These are phyloP conservation scores for Eretmodus cyanostictus DNA, from an alignment of 2,113 vertebrate species.

Conservation along the genomic window DNA sequence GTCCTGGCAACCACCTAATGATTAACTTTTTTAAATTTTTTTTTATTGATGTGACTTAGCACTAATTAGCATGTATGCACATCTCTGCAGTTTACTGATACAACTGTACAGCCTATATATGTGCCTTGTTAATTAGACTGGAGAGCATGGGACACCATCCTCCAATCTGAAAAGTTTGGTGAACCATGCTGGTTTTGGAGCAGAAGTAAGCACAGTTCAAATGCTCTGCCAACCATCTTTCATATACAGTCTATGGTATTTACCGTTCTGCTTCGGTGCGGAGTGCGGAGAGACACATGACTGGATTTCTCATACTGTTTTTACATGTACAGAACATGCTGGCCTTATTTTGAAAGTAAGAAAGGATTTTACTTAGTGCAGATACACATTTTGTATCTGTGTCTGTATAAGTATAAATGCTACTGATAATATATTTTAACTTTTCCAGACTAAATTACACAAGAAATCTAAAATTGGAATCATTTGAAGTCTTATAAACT, in stretches of 20 bases:
- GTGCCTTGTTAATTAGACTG: background rate
- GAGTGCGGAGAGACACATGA: background rate
- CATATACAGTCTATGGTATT: background rate
- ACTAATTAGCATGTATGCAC: background rate
- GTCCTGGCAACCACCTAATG: background rate
- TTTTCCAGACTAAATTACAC: background rate
- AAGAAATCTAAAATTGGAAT: background rate
- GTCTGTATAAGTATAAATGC: background rate
- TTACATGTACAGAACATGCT: background rate
- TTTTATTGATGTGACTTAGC: background rate
- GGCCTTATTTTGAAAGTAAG: background rate
- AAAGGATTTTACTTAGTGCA: background rate
- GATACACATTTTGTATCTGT: background rate
- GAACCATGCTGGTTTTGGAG: background rate
- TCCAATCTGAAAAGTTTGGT: background rate
- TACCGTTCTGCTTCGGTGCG: accelerated
- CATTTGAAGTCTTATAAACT: background rate
- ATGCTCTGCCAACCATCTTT: background rate
- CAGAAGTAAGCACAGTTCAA: background rate
- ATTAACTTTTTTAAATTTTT: accelerated
- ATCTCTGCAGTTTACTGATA: background rate
- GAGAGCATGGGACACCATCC: background rate
- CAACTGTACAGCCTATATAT: background rate
- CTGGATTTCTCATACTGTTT: background rate
- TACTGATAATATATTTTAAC: background rate